Evolutionary conservation across 1,140 invertebrate species (phyloP).

Genomic region (Tribolium castaneum): DNA sequence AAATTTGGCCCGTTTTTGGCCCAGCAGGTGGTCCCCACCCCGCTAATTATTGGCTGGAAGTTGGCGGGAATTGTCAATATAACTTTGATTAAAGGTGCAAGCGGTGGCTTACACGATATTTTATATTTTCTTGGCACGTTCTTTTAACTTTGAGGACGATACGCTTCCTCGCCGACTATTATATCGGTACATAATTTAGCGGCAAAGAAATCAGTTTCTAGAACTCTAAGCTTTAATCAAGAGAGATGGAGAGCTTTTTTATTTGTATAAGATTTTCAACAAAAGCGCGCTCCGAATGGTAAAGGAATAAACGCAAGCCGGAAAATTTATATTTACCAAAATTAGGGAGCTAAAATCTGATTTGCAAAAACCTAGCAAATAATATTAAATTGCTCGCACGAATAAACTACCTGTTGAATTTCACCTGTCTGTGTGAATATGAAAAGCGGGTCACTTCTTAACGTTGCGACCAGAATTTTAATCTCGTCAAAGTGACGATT

Average conservation of each 20-base stretch:
- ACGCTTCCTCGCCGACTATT: background rate
- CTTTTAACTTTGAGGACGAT: background rate
- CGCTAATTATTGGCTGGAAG: background rate
- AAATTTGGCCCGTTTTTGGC: background rate
- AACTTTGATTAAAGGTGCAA: constrained; percentile 15
- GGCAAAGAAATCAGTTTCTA: background rate
- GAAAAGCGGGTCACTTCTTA: constrained; percentile 20
- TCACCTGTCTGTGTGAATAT: constrained; percentile 18
- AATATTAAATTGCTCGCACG: constrained; percentile 31
- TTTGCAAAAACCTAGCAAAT: background rate
- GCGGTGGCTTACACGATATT: constrained; percentile 8
- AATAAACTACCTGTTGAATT: constrained; percentile 33
- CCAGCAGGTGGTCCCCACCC: background rate
- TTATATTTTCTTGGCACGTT: constrained; percentile 14
- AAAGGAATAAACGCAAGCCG: background rate
- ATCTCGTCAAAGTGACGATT: constrained; percentile 1
- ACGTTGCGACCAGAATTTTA: constrained; percentile 4
- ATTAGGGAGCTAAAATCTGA: background rate
- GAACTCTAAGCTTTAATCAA: constrained; percentile 15
- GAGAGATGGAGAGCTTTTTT: background rate
- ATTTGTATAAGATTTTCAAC: background rate
- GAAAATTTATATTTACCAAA: background rate
- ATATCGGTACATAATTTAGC: constrained; percentile 18
- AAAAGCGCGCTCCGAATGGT: background rate
- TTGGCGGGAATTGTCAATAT: background rate